Evolutionary conservation across 2,113 vertebrate species (phyloP), one percentile per base, ranked within the genome.

Genomic region (Notiomystis cincta): DNA sequence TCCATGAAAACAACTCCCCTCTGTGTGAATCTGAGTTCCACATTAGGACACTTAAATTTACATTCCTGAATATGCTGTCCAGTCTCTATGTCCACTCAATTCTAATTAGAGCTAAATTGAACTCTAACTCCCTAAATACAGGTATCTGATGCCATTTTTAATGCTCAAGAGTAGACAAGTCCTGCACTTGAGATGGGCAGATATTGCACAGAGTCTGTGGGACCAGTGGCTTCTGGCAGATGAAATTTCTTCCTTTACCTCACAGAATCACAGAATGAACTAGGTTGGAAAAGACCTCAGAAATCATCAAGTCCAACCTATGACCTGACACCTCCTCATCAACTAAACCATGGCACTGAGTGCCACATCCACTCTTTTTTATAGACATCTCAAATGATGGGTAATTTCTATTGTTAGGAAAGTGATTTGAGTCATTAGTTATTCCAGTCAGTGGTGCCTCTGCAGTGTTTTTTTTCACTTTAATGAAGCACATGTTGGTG

Each of bases 401-500:
- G 21, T 18, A 61, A 65, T 38, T 31, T 85, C 31, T 61, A 7
- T 33, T 62, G 35, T 24, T n/a, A 76, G 25, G 24, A n/a, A 82
- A 71, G 9, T 44, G 4, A 33, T 51, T 57, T 37, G 30, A 89
- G 11, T 14, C 15, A 25, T 62, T 66, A 44, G 10, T 38, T 79
- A 21, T n/a, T 50, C 30, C 20, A n/a, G 18, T 47, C 15, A 13
- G 2, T 42, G 30, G 13, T 61, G 47, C 12, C n/a, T 75, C 62
- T 75, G 51, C 22, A 64, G 11, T 28, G 38, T 31, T 54, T 86
- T 54, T 13, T 4, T 71, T 91, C 42, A 33, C 13, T 57, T 21
- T 53, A 27, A 76, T 20, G 25, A 71, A 79, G 8, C 1, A 20
- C 19, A 48, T 0, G 0, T n/a, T 57, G 19, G 3, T 54, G 38